Evolutionary conservation across 1,140 invertebrate species (phyloP), one percentile per base, ranked within the genome.

Genomic region (Apis dorsata): DNA sequence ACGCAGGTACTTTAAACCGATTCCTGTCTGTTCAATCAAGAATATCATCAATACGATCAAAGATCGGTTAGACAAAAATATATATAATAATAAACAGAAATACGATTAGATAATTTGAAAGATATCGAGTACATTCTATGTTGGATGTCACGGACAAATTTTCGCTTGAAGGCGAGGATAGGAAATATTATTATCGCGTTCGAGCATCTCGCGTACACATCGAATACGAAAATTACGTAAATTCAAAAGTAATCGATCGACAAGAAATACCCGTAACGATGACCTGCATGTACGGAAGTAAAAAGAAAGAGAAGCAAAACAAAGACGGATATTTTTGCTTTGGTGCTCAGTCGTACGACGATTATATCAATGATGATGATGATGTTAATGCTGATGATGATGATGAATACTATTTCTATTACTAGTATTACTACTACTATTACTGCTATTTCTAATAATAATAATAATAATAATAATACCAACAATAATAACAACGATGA

Each of bases 1-100:
- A n/a, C 34, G 49, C 66, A 79, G 71, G 53, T 83, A 75, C 63
- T 57, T 69, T 28, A 65, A 78, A 34, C n/a, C 51, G 65, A 69
- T 59, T 57, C 19, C 34, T 59, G 70, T 53, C 70, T 63, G 34
- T 19, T 4, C 21, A 17, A 57, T 55, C 55, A 13, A 51, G 65
- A 49, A 10, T 55, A 28, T 19, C 51, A 24, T 59, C 49, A 66
- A 10, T 44, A n/a, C 62, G 59, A 8, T 63, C 44, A 34, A 8
- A 19, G 19, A 49, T 34, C 28, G 55, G 5, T 53, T 9, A n/a
- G 65, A 62, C 34, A 21, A 74, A 24, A 51, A 72, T 19, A 34
- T 15, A 34, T 44, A 59, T 44, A 19, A 75, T 51, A 75, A 75
- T n/a, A 44, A 75, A 62, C n/a, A n/a, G 44, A 51, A 34, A 62